Base-by-base conservation (phyloP, 2,888 invertebrate species). In the Ectemnius continuus region DNA sequence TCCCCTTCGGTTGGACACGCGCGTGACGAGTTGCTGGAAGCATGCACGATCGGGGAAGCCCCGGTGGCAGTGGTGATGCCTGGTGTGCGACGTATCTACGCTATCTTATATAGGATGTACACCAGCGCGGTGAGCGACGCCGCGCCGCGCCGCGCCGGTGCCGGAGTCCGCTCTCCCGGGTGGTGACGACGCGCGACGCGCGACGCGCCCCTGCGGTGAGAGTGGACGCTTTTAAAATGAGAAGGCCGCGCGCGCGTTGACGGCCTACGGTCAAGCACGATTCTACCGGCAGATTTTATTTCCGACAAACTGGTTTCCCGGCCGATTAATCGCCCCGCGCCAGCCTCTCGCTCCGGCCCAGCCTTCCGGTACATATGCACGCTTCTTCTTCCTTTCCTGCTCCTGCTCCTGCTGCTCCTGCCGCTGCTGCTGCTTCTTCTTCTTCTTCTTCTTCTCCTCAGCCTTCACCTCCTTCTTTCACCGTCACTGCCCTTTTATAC, bases 231-330 rank as follows among this genome's bases (percentile, higher is more conserved):
- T 70, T 78, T 78, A 77, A 80, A 76, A 75, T 63, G 66, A 69
- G 74, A 70, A 78, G 69, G 72, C 70, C 73, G 68, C 52, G 52
- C 52, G 61, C 59, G 58, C 69, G 70, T 70, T 80, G 82, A 82
- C 75, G 80, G 70, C 58, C 70, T 62, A 75, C 67, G 79, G 76
- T 71, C 75, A 72, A 65, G 68, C 71, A 72, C 73, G 78, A 78
- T 80, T 81, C 76, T 70, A 74, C 58, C 73, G 59, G 57, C 78
- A 86, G 85, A 87, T 87, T 87, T 87, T 87, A 87, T 87, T 87
- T 87, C 86, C 84, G 86, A 86, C 87, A 86, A 88, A 87, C 87
- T 87, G 86, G 87, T 87, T 86, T 84, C 84, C 75, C 69, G 80
- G 81, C 76, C 87, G 87, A 88, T 88, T 88, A 87, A 87, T 87